Evolutionary conservation across 2,797 vertebrate species (phyloP).

Genomic region (Coilia nasus): DNA sequence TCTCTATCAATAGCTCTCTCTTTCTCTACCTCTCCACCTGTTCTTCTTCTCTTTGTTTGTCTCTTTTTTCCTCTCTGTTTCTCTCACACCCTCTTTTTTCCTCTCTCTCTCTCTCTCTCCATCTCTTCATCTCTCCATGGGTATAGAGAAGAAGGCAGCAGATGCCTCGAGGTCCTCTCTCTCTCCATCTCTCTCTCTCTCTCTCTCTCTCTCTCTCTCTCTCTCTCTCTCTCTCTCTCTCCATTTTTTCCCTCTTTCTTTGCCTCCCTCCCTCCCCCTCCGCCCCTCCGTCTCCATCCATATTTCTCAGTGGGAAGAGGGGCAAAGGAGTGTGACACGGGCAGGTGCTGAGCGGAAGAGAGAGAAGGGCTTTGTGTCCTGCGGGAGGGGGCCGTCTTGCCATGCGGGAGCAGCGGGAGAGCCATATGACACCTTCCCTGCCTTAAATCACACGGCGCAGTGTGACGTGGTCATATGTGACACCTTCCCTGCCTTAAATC

Average conservation of each 20-base stretch:
- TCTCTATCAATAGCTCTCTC: too few relatives aligned
- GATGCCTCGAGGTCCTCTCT: background rate
- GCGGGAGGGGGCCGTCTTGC: background rate
- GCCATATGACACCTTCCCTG: background rate
- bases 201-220: background rate
- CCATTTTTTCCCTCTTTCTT: background rate
- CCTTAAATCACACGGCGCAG: constrained; percentile 7
- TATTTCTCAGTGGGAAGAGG: background rate
- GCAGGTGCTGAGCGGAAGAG: background rate
- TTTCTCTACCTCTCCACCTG: too few relatives aligned
- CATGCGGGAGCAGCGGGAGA: background rate
- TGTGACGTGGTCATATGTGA: too few relatives aligned
- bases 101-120: background rate
- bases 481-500: background rate
- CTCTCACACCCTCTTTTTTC: too few relatives aligned
- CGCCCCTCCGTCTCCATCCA: background rate
- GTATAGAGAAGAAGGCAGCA: background rate
- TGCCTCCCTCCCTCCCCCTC: background rate
- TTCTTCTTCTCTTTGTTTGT: too few relatives aligned
- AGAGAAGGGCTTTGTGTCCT: background rate
- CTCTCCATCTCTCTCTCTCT: background rate
- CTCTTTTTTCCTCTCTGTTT: too few relatives aligned
- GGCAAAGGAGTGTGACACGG: background rate
- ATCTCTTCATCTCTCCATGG: background rate
- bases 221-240: background rate